Evolutionary conservation across 2,888 invertebrate genomes (phyloP), one percentile per base, ranked within the genome.

Genomic region (Prenolepis imparis): DNA sequence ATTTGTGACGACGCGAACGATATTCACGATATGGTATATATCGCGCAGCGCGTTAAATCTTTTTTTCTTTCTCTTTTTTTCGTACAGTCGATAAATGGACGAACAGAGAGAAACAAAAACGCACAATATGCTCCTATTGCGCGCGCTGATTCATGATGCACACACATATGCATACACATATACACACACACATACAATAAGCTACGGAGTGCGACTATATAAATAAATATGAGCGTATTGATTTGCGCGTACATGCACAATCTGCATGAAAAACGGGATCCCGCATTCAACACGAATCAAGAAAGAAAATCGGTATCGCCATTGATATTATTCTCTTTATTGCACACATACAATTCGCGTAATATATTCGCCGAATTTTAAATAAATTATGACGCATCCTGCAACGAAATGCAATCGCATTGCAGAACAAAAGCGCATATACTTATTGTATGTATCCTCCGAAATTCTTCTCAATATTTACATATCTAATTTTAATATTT

Each of bases 161-260:
- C 52, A 44, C n/a, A n/a, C 8, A 52, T 2, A 12, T 44, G 4
- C 15, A 44, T 4, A 44, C 15, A 5, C 6, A 48, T 1, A 1
- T 1, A 8, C 8, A 8, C 9, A 39, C 1, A 48, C 48, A 48
- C 48, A 48, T 18, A 52, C 48, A 18, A 1, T 18, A 24, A 24
- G 68, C 78, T 70, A 83, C 83, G 84, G 86, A 82, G 84, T 83
- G 68, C 80, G 70, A 73, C 66, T 83, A 64, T 84, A 82, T 89
- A 88, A 88, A 90, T 88, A 90, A 90, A 80, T 86, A 90, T 90
- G 83, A 85, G 84, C 66, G 74, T 85, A 86, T 90, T 88, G 82
- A 80, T 52, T 77, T 52, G 81, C 66, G 48, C n/a, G 73, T 21
- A 41, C 52, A 64, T 70, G 55, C 52, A 68, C 52, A 72, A 59